Evolutionary conservation across 2,113 vertebrate genomes (phyloP).

Genomic region (Setophaga kirtlandii): DNA sequence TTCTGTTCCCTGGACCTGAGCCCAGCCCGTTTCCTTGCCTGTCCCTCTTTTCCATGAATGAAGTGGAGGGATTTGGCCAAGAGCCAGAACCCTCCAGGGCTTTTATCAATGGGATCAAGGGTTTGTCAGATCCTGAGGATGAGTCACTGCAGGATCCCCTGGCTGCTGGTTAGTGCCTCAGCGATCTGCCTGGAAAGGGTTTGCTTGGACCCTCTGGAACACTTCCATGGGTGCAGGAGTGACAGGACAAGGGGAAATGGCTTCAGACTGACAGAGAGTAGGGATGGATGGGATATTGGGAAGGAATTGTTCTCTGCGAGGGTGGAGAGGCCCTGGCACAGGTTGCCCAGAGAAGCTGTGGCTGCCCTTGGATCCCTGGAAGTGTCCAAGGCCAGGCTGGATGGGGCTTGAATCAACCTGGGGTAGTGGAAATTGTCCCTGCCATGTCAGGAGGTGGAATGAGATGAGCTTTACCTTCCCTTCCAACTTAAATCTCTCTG

Average conservation of each 20-base stretch:
- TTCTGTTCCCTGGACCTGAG: conserved; percentile 44
- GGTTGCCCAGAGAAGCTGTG: background rate
- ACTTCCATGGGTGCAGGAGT: background rate
- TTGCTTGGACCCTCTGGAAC: background rate
- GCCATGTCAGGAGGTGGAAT: background rate
- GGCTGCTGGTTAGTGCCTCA: background rate
- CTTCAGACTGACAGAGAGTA: background rate
- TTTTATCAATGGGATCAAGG: conserved; percentile 69
- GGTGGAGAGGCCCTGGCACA: background rate
- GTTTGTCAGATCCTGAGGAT: conserved; percentile 35
- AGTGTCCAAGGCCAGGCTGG: background rate
- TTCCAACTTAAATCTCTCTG: background rate
- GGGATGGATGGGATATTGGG: background rate
- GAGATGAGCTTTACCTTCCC: background rate
- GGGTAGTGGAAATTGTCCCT: fast-evolving
- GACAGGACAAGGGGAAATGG: background rate
- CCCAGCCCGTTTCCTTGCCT: conserved; percentile 2
- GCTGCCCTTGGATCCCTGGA: background rate
- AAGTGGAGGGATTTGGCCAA: conserved; percentile 47
- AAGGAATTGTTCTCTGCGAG: fast-evolving
- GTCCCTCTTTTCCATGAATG: conserved; percentile 60
- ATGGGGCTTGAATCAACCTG: fast-evolving
- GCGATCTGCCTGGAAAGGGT: background rate
- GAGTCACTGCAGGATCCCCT: conserved; percentile 37
- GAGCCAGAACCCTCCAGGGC: conserved; percentile 10